Evolutionary conservation across 1,140 invertebrate genomes (phyloP).

Genomic region (Temnothorax nylanderi): DNA sequence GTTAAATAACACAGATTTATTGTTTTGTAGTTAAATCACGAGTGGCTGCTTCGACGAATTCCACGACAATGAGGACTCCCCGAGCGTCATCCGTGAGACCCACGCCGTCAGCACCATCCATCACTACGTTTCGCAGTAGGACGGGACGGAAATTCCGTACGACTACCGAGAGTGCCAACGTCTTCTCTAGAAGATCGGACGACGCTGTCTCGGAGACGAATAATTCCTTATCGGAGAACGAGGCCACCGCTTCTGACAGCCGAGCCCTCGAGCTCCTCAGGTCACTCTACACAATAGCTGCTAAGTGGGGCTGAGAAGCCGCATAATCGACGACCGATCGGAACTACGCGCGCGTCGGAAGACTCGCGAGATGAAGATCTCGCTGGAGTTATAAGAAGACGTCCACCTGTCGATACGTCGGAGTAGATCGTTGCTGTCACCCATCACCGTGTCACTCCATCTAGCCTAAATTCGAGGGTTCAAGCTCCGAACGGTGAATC

Average conservation of each 20-base stretch:
- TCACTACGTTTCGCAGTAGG: slow-evolving; percentile 81
- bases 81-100: slow-evolving; percentile 66
- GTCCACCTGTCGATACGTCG: slow-evolving; percentile 20
- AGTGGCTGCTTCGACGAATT: background rate
- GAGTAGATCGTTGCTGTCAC: slow-evolving; percentile 34
- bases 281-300: slow-evolving; percentile 93
- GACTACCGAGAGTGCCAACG: slow-evolving; percentile 66
- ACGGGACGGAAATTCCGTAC: slow-evolving; percentile 78
- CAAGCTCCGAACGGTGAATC: slow-evolving; percentile 3
- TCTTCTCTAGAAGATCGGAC: slow-evolving; percentile 67
- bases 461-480: slow-evolving; percentile 15
- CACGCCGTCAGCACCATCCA: slow-evolving; percentile 68
- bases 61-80: slow-evolving; percentile 55
- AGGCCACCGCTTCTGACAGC: slow-evolving; percentile 88
- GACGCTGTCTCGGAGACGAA: slow-evolving; percentile 80
- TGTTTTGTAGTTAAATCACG: slow-evolving; percentile 14
- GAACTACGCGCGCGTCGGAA: slow-evolving; percentile 43
- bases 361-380: slow-evolving; percentile 40
- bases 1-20: no score
- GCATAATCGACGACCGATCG: slow-evolving; percentile 56
- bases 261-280: slow-evolving; percentile 92
- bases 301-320: slow-evolving; percentile 89
- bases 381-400: background rate
- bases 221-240: slow-evolving; percentile 81
- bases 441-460: background rate